Evolutionary conservation across 2,113 vertebrate species (phyloP).

Genomic region (Sinocyclocheilus anshuiensis): DNA sequence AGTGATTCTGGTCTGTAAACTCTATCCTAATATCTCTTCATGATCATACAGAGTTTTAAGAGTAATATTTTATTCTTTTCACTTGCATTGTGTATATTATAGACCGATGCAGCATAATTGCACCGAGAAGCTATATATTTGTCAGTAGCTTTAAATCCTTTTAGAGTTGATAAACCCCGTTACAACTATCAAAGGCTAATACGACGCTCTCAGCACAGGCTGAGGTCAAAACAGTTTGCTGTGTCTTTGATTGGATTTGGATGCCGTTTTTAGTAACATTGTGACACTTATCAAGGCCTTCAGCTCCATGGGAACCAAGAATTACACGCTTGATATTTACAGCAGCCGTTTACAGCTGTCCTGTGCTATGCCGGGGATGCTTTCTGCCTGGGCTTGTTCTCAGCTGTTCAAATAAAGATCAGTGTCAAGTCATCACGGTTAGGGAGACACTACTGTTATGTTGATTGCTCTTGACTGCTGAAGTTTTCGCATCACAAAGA

Average conservation of each 20-base stretch:
- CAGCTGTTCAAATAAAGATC: conserved; percentile 39
- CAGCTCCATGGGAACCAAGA: not conserved
- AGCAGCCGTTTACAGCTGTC: not conserved
- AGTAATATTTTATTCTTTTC: not conserved
- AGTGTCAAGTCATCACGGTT: not conserved
- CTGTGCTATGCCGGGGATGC: too few species aligned
- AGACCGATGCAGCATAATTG: not conserved
- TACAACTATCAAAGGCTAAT: not conserved
- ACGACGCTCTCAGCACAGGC: not conserved
- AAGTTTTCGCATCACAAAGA: not conserved
- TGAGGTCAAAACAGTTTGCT: conserved; percentile 4
- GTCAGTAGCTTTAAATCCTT: too few species aligned
- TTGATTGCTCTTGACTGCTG: too few species aligned
- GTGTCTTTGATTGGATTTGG: conserved; percentile 39
- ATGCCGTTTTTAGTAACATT: conserved; percentile 21
- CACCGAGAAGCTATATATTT: too few species aligned
- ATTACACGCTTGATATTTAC: not conserved
- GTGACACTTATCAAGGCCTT: conserved; percentile 12
- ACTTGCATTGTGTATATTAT: not conserved
- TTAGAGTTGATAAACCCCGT: too few species aligned
- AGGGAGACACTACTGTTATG: not conserved
- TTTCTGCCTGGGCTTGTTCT: conserved; percentile 17
- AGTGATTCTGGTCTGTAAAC: not conserved
- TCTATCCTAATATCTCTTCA: not conserved
- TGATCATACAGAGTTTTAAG: not conserved